Evolutionary conservation across 2,797 vertebrate species (phyloP).

Genomic region (Esox lucius): DNA sequence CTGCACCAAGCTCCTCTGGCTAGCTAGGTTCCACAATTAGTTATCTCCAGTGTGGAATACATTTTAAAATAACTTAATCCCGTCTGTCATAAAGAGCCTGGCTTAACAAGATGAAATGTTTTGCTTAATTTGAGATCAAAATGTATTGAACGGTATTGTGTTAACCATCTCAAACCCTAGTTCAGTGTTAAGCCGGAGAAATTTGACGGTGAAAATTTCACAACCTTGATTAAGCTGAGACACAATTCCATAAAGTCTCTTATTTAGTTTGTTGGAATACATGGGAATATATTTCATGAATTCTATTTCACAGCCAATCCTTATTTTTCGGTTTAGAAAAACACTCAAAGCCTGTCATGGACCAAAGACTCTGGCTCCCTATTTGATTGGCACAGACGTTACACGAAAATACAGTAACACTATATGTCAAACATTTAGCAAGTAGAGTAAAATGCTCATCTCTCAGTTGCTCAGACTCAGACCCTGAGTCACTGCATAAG

Average conservation of each 20-base stretch:
- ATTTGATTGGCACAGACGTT: background rate
- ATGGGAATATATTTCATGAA: no score
- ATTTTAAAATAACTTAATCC: background rate
- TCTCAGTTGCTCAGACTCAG: conserved; percentile 15
- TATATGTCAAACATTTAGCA: conserved; percentile 1
- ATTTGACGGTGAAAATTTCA: background rate
- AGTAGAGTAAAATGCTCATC: conserved; percentile 16
- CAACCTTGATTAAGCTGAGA: no score
- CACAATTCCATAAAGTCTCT: no score
- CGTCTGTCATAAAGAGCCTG: background rate
- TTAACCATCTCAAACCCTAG: background rate
- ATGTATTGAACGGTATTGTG: background rate
- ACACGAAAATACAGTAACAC: background rate
- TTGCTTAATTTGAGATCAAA: background rate
- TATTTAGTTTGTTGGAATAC: no score
- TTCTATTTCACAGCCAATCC: no score
- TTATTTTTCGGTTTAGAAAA: background rate
- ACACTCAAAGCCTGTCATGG: background rate
- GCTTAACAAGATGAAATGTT: background rate
- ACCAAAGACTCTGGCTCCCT: background rate
- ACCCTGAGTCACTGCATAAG: conserved; percentile 28
- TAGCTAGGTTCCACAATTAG: background rate
- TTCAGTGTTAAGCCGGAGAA: background rate
- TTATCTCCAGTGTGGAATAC: background rate
- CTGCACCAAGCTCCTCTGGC: background rate